Evolutionary conservation across 2,113 vertebrate species (phyloP).

Genomic region (Ginglymostoma cirratum): DNA sequence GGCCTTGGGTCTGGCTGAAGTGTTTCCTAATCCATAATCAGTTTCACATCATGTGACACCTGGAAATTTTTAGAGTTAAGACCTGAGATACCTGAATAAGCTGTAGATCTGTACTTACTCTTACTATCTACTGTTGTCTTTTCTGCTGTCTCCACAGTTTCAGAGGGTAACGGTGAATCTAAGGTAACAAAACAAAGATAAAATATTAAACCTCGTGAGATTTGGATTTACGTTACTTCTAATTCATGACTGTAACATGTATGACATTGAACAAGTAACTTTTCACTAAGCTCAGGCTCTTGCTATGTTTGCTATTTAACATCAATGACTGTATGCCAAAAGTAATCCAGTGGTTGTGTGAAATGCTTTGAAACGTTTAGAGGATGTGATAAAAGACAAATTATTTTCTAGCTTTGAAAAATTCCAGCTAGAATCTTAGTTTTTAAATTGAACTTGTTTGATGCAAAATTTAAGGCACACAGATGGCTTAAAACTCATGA

Average conservation of each 20-base stretch:
- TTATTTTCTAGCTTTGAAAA: too few relatives aligned
- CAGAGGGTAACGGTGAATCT: neutral
- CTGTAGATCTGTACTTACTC: neutral
- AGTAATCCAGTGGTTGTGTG: too few relatives aligned
- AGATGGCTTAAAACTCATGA: too few relatives aligned
- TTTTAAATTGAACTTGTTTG: too few relatives aligned
- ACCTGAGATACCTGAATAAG: neutral
- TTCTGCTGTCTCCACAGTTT: neutral
- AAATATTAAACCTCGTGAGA: neutral
- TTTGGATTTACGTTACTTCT: neutral
- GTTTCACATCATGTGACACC: neutral
- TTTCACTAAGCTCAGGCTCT: neutral
- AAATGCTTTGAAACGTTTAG: too few relatives aligned
- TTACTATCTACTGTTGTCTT: neutral
- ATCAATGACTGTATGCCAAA: too few relatives aligned
- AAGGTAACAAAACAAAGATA: neutral
- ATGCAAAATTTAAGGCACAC: too few relatives aligned
- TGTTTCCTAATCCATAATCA: neutral
- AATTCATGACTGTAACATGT: neutral
- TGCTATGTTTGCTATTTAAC: too few relatives aligned
- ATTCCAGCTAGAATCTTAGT: too few relatives aligned
- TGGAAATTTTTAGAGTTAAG: neutral
- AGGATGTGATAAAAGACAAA: too few relatives aligned
- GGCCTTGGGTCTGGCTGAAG: neutral
- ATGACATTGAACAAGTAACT: neutral